Conservation (phyloP, 2,113 vertebrate species). For the Mixornis gularis region DNA sequence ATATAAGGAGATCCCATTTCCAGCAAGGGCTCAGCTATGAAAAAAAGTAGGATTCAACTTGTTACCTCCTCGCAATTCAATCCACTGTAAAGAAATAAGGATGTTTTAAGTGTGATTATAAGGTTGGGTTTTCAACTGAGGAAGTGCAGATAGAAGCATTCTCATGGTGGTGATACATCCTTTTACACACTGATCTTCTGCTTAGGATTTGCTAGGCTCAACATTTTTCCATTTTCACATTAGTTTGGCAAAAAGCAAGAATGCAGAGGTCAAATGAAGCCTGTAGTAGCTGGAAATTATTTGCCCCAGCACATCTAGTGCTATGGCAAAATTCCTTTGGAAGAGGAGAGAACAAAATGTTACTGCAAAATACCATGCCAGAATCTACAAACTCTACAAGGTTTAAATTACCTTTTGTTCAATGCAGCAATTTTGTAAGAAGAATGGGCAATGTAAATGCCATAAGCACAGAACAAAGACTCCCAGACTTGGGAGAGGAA, state of each 20-base stretch:
- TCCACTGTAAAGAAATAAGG: background rate
- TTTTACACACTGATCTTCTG: background rate
- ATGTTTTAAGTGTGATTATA: background rate
- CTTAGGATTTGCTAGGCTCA: background rate
- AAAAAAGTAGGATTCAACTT: background rate
- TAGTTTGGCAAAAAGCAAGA: conserved; percentile 2
- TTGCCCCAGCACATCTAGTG: background rate
- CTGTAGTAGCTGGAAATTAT: background rate
- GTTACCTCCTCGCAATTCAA: background rate
- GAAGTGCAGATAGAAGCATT: background rate
- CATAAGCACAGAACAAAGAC: background rate
- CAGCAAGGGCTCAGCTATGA: background rate
- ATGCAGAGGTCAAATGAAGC: background rate
- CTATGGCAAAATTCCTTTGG: background rate
- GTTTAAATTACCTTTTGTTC: background rate
- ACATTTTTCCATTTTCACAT: background rate
- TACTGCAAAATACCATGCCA: background rate
- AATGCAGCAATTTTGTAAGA: background rate
- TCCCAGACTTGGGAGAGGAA: background rate
- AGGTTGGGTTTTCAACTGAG: background rate
- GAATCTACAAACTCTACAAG: background rate
- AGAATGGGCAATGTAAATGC: background rate
- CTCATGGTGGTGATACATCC: accelerated
- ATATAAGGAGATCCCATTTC: background rate
- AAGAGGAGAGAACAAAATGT: background rate